Conservation (phyloP, 2,797 vertebrate species). For the Spinus pinus region DNA sequence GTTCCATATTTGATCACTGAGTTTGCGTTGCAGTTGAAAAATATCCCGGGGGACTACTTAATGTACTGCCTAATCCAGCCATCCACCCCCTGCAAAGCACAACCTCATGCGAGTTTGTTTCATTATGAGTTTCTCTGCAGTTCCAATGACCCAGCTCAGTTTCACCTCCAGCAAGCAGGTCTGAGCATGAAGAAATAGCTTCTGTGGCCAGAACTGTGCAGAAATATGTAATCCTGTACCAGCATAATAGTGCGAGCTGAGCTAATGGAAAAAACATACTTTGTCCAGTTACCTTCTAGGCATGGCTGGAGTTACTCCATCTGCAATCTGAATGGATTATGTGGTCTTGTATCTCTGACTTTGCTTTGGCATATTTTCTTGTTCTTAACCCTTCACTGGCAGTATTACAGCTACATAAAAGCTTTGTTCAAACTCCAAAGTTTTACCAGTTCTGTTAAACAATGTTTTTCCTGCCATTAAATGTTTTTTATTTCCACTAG, state of each 20-base stretch:
- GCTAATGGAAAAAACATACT: constrained; percentile 59
- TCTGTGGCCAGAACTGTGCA: constrained; percentile 37
- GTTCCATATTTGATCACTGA: constrained; percentile 59
- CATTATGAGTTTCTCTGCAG: constrained; percentile 51
- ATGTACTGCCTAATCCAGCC: constrained; percentile 31
- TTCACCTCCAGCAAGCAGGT: constrained; percentile 63
- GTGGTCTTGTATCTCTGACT: constrained; percentile 19
- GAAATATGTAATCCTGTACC: constrained; percentile 45
- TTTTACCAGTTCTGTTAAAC: background rate
- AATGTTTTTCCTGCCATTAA: background rate
- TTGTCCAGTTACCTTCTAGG: constrained; percentile 42
- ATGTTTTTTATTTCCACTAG: background rate
- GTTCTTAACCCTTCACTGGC: constrained; percentile 32
- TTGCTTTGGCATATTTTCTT: constrained; percentile 1
- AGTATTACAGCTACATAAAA: background rate
- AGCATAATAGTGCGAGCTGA: constrained; percentile 7
- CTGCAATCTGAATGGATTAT: constrained; percentile 19
- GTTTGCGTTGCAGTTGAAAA: constrained; percentile 39
- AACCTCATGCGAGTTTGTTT: constrained; percentile 35
- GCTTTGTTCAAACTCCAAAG: background rate
- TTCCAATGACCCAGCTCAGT: constrained; percentile 24
- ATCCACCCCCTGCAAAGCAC: constrained; percentile 52
- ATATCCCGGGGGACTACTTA: constrained; percentile 54
- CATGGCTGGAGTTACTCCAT: background rate
- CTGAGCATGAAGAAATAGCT: constrained; percentile 51